Evolutionary conservation across 1,140 invertebrate genomes (phyloP), one percentile per base, ranked within the genome.

Genomic region (Asbolus verrucosus): DNA sequence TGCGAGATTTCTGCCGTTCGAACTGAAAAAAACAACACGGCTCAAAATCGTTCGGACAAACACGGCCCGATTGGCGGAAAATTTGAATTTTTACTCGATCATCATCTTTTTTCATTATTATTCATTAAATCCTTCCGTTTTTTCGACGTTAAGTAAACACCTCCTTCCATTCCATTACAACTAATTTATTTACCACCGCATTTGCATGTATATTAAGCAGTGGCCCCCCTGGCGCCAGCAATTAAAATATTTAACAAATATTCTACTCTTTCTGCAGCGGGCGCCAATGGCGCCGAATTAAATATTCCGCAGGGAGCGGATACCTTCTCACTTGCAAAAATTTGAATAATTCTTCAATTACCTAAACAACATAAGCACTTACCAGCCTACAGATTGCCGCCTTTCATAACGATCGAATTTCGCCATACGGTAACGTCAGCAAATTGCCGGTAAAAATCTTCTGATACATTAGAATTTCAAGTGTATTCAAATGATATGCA

Each of bases 91-190:
- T 43, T 43, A 43, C 39, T 16, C 39, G 11, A 38, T 38, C 33
- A 38, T 38, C 11, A 14, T 43, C 3, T 43, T 36, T 43, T 43
- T 16, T 14, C 39, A 43, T 43, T 43, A 43, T 43, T 43, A 43
- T 43, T 43, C 39, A 43, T 43, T 43, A 43, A 43, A 43, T 14
- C 39, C 39, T 43, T 43, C 15, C 39, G 39, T 43, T 43, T 43
- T 43, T 43, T 43, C 39, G 15, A 43, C 39, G 39, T 16, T 43
- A 43, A 43, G 39, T 43, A 43, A 43, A 43, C 39, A 43, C 5
- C 11, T 14, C 39, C 13, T 9, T 11, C 39, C 39, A 43, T 43
- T 43, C 39, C 39, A 43, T 43, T 43, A 43, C 39, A 43, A 43
- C 39, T 43, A 43, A 43, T 43, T 43, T 43, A 43, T 43, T 43